phyloP scores from a whole-genome alignment of 2,797 vertebrate species.

The Leucoraja ocellata region DNA sequence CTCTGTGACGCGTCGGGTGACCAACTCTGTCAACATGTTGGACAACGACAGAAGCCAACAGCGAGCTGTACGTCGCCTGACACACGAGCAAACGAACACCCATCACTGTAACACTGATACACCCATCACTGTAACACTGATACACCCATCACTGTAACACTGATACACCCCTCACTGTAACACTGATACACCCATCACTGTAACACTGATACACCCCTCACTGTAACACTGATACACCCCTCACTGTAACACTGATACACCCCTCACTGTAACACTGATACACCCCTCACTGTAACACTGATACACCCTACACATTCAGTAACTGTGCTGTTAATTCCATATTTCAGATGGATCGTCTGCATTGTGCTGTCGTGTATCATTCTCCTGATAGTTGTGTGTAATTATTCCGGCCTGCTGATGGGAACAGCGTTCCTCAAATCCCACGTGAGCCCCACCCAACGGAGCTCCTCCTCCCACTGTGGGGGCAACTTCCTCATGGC shows the following conservation, averaged over 20 bases:
- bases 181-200: background rate
- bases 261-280: too few species aligned
- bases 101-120: background rate
- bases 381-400: constrained; percentile 70
- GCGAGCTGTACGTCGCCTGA: too few species aligned
- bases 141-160: background rate
- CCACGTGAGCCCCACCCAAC: constrained; percentile 54
- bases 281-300: background rate
- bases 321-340: background rate
- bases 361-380: constrained; percentile 61
- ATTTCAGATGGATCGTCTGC: constrained; percentile 56
- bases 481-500: constrained; percentile 75
- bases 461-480: constrained; percentile 58
- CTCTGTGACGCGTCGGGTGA: too few species aligned
- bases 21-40: too few species aligned
- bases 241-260: too few species aligned
- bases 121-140: background rate
- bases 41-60: too few species aligned
- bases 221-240: background rate
- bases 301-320: background rate
- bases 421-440: constrained; percentile 63
- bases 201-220: background rate
- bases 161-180: background rate
- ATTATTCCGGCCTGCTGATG: constrained; percentile 63
- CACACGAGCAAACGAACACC: too few species aligned